phyloP scores from a whole-genome alignment of 92 coral and sea anemone genomes.

The Phymanthus crucifer region DNA sequence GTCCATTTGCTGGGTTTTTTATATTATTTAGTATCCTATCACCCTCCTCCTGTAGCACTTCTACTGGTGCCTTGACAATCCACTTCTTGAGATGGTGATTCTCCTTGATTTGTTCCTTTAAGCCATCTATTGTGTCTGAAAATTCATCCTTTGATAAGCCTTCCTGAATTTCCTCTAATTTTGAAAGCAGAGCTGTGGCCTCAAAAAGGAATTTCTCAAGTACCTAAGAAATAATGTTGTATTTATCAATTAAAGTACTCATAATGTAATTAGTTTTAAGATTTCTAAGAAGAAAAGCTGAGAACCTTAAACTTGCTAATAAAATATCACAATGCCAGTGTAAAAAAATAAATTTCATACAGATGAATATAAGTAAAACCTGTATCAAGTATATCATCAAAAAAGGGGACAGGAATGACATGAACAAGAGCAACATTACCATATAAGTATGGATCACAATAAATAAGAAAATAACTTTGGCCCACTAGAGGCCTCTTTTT shows the following conservation, averaged over 20 bases:
- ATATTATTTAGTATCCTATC: constrained; percentile 71
- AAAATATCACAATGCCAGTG: too few relatives aligned
- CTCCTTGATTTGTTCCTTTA: constrained; percentile 88
- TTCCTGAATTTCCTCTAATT: constrained; percentile 95
- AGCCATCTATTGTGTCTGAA: constrained; percentile 79
- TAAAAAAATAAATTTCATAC: too few relatives aligned
- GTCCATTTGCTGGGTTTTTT: constrained; percentile 68
- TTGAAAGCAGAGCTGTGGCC: constrained; percentile 92
- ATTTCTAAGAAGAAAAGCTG: too few relatives aligned
- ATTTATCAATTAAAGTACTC: background rate
- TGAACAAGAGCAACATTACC: too few relatives aligned
- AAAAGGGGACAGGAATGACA: too few relatives aligned
- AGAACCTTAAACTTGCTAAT: too few relatives aligned
- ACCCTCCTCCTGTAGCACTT: constrained; percentile 89
- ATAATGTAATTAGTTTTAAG: constrained; percentile 20
- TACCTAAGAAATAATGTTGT: constrained; percentile 58
- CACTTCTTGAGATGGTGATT: constrained; percentile 97
- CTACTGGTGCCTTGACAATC: constrained; percentile 98
- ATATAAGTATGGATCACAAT: too few relatives aligned
- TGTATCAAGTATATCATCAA: too few relatives aligned
- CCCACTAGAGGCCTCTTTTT: background rate
- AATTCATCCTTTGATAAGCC: constrained; percentile 83
- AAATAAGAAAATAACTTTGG: background rate
- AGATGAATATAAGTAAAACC: too few relatives aligned
- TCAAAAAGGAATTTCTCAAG: constrained; percentile 97